These are phyloP conservation scores for Microtus ochrogaster DNA, from an alignment of 2,113 vertebrate genomes.

Conservation along the genomic window DNA sequence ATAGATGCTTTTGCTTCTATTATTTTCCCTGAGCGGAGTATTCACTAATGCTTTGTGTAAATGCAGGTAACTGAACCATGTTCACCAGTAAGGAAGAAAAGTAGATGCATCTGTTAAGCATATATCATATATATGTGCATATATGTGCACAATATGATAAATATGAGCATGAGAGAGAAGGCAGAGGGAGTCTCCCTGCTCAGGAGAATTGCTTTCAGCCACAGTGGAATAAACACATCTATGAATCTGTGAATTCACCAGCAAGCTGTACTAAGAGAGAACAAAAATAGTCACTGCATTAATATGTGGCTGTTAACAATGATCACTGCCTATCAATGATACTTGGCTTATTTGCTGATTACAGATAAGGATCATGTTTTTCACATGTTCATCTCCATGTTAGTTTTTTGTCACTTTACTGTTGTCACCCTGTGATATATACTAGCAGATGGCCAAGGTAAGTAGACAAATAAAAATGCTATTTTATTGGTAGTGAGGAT, in stretches of 20 bases:
- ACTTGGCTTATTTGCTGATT: neutral
- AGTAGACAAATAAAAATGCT: neutral
- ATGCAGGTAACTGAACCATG: slow-evolving; percentile 66
- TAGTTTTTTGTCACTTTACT: neutral
- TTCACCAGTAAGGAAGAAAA: slow-evolving; percentile 27
- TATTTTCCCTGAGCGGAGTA: slow-evolving; percentile 81
- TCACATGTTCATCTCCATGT: neutral
- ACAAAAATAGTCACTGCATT: neutral
- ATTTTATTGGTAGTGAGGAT: neutral
- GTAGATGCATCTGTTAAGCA: neutral
- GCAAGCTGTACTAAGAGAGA: neutral
- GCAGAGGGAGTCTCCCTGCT: neutral
- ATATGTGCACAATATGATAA: neutral
- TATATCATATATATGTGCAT: neutral
- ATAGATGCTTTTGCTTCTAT: slow-evolving; percentile 79
- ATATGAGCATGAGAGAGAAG: neutral
- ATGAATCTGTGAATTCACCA: neutral
- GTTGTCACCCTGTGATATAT: neutral
- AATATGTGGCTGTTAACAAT: neutral
- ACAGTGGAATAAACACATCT: neutral
- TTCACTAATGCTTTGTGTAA: slow-evolving; percentile 67
- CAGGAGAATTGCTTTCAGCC: neutral
- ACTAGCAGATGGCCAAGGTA: neutral
- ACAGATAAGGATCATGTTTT: neutral
- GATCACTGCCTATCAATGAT: neutral